A percentile compares a stretch with the other conserved stretches of the same genome.
Conservation (phyloP, 2,113 vertebrate species). For the Uria lomvia region DNA sequence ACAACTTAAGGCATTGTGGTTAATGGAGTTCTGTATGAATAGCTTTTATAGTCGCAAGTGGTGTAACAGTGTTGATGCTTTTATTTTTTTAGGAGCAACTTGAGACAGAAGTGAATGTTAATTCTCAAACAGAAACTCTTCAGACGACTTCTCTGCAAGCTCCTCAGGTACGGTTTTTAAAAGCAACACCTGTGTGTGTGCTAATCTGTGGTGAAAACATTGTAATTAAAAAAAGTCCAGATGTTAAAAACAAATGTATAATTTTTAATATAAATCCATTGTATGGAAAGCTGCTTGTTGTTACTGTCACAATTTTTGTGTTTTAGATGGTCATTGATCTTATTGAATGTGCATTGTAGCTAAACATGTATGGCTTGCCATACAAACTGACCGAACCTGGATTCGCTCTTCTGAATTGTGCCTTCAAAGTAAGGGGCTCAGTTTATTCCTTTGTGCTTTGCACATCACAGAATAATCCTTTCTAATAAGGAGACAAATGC, state of each 20-base stretch:
- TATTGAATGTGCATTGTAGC: constrained; percentile 63
- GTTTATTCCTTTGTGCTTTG: constrained; percentile 59
- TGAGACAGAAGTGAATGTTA: constrained; percentile 72
- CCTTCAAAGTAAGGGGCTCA: constrained; percentile 51
- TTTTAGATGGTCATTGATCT: constrained; percentile 59
- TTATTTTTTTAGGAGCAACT: constrained; percentile 67
- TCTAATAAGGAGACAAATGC: not conserved
- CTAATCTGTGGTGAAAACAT: not conserved
- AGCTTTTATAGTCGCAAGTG: not conserved
- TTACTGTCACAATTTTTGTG: constrained; percentile 54
- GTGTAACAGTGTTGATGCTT: not conserved
- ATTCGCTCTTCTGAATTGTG: constrained; percentile 54
- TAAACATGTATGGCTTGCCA: constrained; percentile 55
- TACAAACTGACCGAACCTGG: constrained; percentile 55
- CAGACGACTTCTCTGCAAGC: constrained; percentile 74
- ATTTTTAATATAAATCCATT: not conserved
- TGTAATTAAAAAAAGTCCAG: not conserved
- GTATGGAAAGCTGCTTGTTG: constrained; percentile 29
- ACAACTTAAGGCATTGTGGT: not conserved
- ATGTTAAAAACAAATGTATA: not conserved
- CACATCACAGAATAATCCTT: constrained; percentile 32
- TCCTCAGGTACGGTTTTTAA: constrained; percentile 75
- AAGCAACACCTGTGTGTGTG: not conserved
- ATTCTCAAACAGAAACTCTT: constrained; percentile 72
- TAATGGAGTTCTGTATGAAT: not conserved